These are phyloP conservation scores for Galerucella calmariensis DNA, from an alignment of 2,888 invertebrate genomes.

Conservation along the genomic window DNA sequence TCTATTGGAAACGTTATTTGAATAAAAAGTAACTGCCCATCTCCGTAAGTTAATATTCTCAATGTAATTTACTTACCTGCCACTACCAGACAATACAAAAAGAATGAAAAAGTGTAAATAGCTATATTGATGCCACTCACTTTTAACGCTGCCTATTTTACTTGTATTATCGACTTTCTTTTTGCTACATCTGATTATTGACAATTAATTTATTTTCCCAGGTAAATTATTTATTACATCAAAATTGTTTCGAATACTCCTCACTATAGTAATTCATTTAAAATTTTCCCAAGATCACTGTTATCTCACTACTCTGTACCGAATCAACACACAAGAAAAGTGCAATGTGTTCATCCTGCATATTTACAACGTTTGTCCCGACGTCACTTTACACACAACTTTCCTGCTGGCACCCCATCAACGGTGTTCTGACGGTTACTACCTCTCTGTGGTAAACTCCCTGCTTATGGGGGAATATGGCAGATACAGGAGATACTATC, in stretches of 20 bases:
- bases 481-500: slow-evolving; percentile 64
- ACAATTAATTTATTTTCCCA: too few species aligned
- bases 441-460: slow-evolving; percentile 72
- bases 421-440: slow-evolving; percentile 77
- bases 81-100: too few species aligned
- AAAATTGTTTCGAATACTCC: not conserved
- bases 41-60: too few species aligned
- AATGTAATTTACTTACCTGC: too few species aligned
- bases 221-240: too few species aligned
- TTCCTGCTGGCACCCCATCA: slow-evolving; percentile 76
- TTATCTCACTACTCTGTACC: slow-evolving; percentile 25
- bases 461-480: slow-evolving; percentile 58
- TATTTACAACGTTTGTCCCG: slow-evolving; percentile 40
- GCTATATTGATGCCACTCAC: too few species aligned
- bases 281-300: slow-evolving; percentile 21
- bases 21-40: too few species aligned
- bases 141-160: too few species aligned
- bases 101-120: too few species aligned
- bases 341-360: slow-evolving; percentile 26
- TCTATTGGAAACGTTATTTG: too few species aligned
- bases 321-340: slow-evolving; percentile 23
- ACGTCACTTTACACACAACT: slow-evolving; percentile 72
- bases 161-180: too few species aligned
- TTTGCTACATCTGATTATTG: too few species aligned
- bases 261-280: not conserved